Percentiles rank a stretch among this genome's conserved stretches.
These are phyloP conservation scores for Myocastor coypus DNA, from an alignment of 2,113 vertebrate species.

Conservation along the genomic window DNA sequence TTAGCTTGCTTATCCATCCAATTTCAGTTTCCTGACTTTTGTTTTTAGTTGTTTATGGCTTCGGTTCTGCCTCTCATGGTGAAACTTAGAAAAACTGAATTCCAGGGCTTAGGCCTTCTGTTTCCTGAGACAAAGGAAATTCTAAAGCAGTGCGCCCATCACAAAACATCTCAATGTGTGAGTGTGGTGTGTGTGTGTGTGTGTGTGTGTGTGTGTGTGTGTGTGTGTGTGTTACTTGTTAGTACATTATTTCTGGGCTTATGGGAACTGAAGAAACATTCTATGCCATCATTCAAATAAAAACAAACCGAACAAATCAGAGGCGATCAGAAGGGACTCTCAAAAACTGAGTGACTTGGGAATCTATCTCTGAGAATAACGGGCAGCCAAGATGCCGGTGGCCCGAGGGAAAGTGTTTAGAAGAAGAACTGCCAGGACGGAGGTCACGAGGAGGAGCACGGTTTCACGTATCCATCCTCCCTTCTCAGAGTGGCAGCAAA, in stretches of 20 bases:
- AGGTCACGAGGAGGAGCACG: too few relatives aligned
- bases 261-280: background rate
- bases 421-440: background rate
- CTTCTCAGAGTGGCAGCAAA: background rate
- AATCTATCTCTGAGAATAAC: background rate
- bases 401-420: background rate
- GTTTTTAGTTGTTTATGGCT: background rate
- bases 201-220: background rate
- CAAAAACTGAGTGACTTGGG: background rate
- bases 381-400: background rate
- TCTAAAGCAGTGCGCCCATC: background rate
- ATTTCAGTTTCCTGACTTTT: background rate
- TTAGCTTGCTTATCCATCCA: background rate
- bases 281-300: background rate
- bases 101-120: background rate
- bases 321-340: background rate
- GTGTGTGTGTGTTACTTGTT: background rate
- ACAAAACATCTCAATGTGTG: background rate
- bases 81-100: constrained; percentile 10
- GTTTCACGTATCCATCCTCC: background rate
- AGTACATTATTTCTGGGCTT: background rate
- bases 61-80: background rate
- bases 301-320: background rate
- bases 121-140: background rate
- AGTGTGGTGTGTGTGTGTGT: too few relatives aligned